Evolutionary conservation across 2,113 vertebrate species (phyloP).

Genomic region (Henicopernis longicauda): DNA sequence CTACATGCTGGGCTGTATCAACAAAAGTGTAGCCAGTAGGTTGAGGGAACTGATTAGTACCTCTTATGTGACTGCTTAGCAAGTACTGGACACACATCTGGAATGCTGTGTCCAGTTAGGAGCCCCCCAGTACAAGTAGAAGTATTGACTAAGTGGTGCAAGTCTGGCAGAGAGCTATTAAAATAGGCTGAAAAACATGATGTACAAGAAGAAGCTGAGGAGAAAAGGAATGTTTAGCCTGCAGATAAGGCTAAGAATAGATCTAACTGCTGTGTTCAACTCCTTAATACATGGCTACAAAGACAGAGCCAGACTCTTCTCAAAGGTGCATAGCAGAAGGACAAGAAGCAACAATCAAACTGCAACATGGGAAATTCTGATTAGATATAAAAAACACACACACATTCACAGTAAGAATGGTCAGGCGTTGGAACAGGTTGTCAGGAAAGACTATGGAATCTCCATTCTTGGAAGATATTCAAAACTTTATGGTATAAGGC

Average conservation of each 20-base stretch:
- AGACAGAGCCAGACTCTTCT: not conserved
- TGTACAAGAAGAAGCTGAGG: not conserved
- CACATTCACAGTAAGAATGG: not conserved
- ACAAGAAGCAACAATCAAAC: not conserved
- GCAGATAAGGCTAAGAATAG: not conserved
- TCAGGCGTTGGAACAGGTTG: not conserved
- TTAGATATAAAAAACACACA: not conserved
- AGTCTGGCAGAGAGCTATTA: not conserved
- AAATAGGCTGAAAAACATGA: not conserved
- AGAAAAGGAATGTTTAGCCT: not conserved
- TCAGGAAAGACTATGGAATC: not conserved
- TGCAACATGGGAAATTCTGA: not conserved
- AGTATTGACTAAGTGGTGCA: not conserved
- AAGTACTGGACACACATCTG: not conserved
- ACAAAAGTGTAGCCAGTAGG: not conserved
- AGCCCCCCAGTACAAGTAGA: not conserved
- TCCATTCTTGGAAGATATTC: not conserved
- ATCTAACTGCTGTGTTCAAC: not conserved
- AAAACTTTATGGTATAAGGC: not conserved
- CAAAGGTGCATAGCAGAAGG: not conserved
- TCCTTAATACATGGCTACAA: not conserved
- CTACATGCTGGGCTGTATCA: not conserved
- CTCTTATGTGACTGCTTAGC: not conserved
- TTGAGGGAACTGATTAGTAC: not conserved
- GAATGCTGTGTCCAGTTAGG: not conserved